Percentiles rank a stretch among this genome's conserved stretches.
Conservation (phyloP, 2,888 invertebrate genomes). For the Tetragonula carbonaria region DNA sequence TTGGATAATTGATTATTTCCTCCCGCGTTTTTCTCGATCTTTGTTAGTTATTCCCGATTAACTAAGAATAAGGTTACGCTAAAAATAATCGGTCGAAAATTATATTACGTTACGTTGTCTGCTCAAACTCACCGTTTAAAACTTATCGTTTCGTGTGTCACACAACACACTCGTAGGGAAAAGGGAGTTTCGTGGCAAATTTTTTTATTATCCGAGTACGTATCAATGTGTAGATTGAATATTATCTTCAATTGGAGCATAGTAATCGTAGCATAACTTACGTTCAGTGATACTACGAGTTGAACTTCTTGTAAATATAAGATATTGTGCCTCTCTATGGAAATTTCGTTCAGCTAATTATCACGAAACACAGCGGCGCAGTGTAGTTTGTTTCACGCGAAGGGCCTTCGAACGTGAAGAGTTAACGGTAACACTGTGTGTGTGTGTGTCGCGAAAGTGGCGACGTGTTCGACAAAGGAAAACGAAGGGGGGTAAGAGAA, state of each 20-base stretch:
- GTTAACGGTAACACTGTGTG: slow-evolving; percentile 31
- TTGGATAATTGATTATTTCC: neutral
- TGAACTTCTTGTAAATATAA: neutral
- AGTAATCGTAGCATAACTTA: neutral
- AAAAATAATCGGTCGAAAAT: neutral
- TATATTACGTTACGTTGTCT: too few species aligned
- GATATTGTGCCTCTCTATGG: neutral
- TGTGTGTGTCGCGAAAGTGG: neutral
- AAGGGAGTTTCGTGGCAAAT: neutral
- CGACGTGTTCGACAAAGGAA: slow-evolving; percentile 6
- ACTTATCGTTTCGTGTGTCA: too few species aligned
- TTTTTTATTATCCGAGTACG: neutral
- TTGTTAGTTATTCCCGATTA: neutral
- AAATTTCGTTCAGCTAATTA: neutral
- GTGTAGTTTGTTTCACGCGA: slow-evolving; percentile 1
- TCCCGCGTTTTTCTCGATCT: neutral
- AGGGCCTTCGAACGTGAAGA: slow-evolving; percentile 6
- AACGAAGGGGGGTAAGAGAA: neutral
- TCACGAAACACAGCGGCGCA: neutral
- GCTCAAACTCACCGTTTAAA: too few species aligned
- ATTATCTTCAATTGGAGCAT: neutral
- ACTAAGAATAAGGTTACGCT: neutral
- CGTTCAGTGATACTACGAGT: neutral
- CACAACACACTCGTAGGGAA: neutral
- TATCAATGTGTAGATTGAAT: neutral